Percentiles rank a stretch among this genome's conserved stretches.
These are phyloP conservation scores for Triops cancriformis DNA, from an alignment of 1,140 invertebrate genomes.

Conservation along the genomic window DNA sequence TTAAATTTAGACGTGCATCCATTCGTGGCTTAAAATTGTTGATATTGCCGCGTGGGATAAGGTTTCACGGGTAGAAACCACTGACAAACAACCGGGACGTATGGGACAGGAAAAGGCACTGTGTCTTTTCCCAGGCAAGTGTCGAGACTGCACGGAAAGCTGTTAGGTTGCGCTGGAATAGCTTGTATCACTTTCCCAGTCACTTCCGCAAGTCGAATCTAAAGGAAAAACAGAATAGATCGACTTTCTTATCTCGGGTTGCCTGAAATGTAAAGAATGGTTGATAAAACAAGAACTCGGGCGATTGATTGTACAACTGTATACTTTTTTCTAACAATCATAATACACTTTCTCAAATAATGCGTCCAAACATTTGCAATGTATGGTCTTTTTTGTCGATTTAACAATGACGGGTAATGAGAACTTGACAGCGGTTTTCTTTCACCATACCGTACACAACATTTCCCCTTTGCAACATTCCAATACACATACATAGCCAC, in stretches of 20 bases:
- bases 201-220: neutral
- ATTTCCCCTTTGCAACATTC: neutral
- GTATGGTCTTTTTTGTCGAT: neutral
- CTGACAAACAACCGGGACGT: no score
- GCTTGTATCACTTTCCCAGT: neutral
- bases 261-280: neutral
- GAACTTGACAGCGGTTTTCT: neutral
- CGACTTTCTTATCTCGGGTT: neutral
- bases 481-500: neutral
- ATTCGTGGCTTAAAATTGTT: no score
- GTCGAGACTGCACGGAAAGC: neutral
- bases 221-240: neutral
- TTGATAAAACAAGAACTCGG: neutral
- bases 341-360: neutral
- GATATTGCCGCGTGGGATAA: no score
- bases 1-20: no score
- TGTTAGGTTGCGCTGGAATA: neutral
- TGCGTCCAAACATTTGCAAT: neutral
- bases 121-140: no score
- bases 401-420: neutral
- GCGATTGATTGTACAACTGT: neutral
- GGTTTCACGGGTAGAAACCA: no score
- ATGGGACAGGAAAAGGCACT: no score
- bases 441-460: neutral
- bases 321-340: constrained; percentile 9